Evolutionary conservation across 35 echinoderm and acorn worm species (phyloP).

Genomic region (Patiria miniata): DNA sequence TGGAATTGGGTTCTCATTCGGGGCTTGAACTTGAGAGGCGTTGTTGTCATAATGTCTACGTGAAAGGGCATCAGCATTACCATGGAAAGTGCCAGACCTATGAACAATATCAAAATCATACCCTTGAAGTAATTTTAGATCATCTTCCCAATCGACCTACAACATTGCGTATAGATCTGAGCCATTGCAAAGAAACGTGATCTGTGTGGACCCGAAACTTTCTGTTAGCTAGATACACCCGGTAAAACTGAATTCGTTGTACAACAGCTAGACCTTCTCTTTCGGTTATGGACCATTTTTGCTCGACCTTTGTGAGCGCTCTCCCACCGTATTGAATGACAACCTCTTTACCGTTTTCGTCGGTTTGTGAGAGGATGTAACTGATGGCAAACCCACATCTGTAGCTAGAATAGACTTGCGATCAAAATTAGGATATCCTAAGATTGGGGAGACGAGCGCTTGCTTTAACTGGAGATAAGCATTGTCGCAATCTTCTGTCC

Average conservation of each 20-base stretch:
- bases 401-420: slow-evolving; percentile 45
- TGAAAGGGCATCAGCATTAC: no score
- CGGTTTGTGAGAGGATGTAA: slow-evolving; percentile 54
- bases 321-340: slow-evolving; percentile 50
- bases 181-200: no score
- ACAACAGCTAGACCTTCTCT: no score
- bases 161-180: no score
- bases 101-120: slow-evolving; percentile 47
- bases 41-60: no score
- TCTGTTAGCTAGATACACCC: slow-evolving; percentile 33
- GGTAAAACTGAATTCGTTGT: slow-evolving; percentile 21
- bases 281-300: no score
- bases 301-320: not conserved
- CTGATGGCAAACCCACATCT: slow-evolving; percentile 51
- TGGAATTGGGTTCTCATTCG: no score
- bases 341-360: slow-evolving; percentile 37
- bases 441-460: slow-evolving; percentile 47
- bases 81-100: slow-evolving; percentile 37
- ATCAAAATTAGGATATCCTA: slow-evolving; percentile 66
- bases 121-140: slow-evolving; percentile 47
- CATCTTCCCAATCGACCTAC: slow-evolving; percentile 44
- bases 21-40: no score
- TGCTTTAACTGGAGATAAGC: slow-evolving; percentile 54
- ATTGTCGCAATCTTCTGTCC: slow-evolving; percentile 51
- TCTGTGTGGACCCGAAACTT: no score